phyloP scores from a whole-genome alignment of 2,888 invertebrate species.

The Lymantria monacha region DNA sequence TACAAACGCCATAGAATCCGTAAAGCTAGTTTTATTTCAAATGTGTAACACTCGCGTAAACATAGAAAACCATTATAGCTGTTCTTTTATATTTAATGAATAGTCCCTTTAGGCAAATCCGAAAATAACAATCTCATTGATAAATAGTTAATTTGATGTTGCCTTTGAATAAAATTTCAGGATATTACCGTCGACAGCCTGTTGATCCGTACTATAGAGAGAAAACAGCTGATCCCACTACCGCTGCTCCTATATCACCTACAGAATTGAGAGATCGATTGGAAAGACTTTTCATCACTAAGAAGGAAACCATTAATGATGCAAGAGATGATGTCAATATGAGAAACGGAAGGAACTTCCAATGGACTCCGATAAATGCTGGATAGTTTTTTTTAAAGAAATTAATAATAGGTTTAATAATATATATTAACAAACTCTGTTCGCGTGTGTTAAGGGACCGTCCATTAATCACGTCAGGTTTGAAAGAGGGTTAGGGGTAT shows the following conservation, averaged over 20 bases:
- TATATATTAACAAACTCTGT: background rate
- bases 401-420: background rate
- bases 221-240: constrained; percentile 58
- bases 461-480: too few species aligned
- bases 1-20: too few species aligned
- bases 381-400: constrained; percentile 24
- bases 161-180: constrained; percentile 37
- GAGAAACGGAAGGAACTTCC: constrained; percentile 67
- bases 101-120: too few species aligned
- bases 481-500: too few species aligned
- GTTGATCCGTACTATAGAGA: constrained; percentile 64
- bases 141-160: too few species aligned
- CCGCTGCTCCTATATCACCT: constrained; percentile 72
- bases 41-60: too few species aligned
- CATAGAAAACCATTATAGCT: too few species aligned
- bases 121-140: too few species aligned
- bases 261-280: constrained; percentile 78
- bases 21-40: too few species aligned
- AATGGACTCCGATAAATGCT: constrained; percentile 70
- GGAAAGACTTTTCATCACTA: constrained; percentile 73
- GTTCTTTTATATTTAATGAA: too few species aligned
- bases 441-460: too few species aligned
- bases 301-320: constrained; percentile 52
- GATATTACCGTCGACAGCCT: constrained; percentile 60
- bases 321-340: constrained; percentile 52